These are phyloP conservation scores for Geotrupes spiniger DNA, from an alignment of 2,888 invertebrate species.

Conservation along the genomic window DNA sequence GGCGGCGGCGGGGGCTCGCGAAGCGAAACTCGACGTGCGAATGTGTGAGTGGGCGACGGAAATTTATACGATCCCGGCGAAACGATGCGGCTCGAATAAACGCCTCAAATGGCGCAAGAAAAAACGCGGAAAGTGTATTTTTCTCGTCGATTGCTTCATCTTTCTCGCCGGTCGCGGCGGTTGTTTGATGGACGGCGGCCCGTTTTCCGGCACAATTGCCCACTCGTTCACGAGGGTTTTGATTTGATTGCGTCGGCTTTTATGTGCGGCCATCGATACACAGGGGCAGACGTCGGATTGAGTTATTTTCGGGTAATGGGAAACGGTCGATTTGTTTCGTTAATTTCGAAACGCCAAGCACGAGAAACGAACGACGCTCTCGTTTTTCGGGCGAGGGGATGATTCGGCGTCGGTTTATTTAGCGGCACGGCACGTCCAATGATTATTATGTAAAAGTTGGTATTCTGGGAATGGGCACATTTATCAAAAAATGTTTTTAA, in stretches of 20 bases:
- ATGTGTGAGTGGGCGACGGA: not conserved
- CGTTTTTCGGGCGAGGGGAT: too few relatives aligned
- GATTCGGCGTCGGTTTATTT: too few relatives aligned
- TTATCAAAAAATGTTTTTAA: too few relatives aligned
- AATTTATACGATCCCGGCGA: conserved; percentile 1
- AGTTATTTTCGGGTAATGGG: conserved; percentile 17
- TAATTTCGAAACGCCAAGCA: too few relatives aligned
- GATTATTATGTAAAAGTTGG: too few relatives aligned
- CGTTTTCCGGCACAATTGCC: conserved; percentile 38
- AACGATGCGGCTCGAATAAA: conserved; percentile 2
- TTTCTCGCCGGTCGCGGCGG: conserved; percentile 34
- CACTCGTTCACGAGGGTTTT: conserved; percentile 46
- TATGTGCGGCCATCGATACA: conserved; percentile 31
- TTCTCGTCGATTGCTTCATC: conserved; percentile 45
- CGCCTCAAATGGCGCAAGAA: conserved; percentile 32
- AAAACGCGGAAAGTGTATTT: conserved; percentile 43
- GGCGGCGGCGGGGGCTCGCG: not conserved
- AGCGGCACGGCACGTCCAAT: too few relatives aligned
- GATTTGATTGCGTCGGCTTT: conserved; percentile 41
- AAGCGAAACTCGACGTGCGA: not conserved
- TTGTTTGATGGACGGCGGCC: conserved; percentile 38
- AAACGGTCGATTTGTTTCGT: conserved; percentile 11
- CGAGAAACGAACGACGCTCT: too few relatives aligned
- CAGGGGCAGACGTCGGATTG: conserved; percentile 13
- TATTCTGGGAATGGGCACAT: too few relatives aligned